phyloP scores from a whole-genome alignment of 2,797 vertebrate genomes.

The Pachyuromys duprasi region DNA sequence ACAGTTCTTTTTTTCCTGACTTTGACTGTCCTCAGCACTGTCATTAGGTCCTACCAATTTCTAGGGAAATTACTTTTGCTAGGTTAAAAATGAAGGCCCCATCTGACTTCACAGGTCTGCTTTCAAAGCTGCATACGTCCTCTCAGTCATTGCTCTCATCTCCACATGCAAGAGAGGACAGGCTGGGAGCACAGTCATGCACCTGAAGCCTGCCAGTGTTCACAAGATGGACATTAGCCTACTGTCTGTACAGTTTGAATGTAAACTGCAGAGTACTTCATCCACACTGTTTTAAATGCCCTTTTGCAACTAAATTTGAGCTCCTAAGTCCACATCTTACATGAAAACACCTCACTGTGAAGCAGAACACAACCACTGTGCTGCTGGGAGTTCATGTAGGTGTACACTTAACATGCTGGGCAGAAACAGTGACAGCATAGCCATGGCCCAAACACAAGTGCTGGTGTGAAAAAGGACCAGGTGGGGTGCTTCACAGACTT shows the following conservation, averaged over 20 bases:
- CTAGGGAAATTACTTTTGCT: background rate
- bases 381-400: background rate
- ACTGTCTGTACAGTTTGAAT: background rate
- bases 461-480: background rate
- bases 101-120: background rate
- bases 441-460: background rate
- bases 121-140: background rate
- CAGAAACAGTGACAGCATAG: background rate
- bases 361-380: fast-evolving
- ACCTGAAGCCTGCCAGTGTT: background rate
- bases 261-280: background rate
- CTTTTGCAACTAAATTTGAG: background rate
- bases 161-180: background rate
- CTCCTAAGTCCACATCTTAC: background rate
- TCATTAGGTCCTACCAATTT: background rate
- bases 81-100: constrained; percentile 5
- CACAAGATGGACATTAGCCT: background rate
- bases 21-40: background rate
- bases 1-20: background rate
- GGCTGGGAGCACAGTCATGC: background rate
- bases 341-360: background rate
- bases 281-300: background rate
- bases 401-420: background rate
- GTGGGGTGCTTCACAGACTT: background rate
- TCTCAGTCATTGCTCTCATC: background rate